Percentiles rank a stretch among this genome's conserved stretches.
These are phyloP conservation scores for Drosophila trapezifrons DNA, from an alignment of 1,140 invertebrate species.

Conservation along the genomic window DNA sequence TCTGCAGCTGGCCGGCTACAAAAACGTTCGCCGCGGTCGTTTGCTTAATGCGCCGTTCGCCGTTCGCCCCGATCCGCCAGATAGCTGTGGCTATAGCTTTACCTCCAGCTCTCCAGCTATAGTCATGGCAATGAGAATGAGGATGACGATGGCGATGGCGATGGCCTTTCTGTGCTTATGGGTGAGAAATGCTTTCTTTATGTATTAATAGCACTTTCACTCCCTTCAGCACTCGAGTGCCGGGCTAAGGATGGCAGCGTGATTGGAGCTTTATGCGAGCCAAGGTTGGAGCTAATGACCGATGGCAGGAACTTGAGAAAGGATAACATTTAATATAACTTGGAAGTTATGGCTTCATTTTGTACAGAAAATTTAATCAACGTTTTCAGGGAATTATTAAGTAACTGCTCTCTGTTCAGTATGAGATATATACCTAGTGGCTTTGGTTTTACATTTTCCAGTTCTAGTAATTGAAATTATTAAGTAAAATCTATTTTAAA, in stretches of 20 bases:
- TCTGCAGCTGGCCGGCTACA: slow-evolving; percentile 66
- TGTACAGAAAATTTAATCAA: not conserved
- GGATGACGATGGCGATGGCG: slow-evolving; percentile 47
- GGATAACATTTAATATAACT: not conserved
- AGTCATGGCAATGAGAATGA: slow-evolving; percentile 6
- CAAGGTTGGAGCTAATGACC: slow-evolving; percentile 17
- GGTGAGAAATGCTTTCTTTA: slow-evolving; percentile 80
- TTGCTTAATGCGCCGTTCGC: slow-evolving; percentile 74
- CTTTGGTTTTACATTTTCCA: not conserved
- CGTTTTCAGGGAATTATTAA: not conserved
- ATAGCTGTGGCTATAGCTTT: slow-evolving; percentile 27
- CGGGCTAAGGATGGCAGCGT: slow-evolving; percentile 41
- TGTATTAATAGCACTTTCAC: slow-evolving; percentile 78
- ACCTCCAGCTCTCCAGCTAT: slow-evolving; percentile 9
- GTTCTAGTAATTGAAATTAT: not conserved
- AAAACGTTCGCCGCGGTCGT: slow-evolving; percentile 66
- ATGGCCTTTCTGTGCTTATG: slow-evolving; percentile 79
- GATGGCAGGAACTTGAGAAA: slow-evolving; percentile 21
- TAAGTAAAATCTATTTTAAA: not conserved
- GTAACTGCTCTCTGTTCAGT: not conserved
- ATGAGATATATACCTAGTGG: too few relatives aligned
- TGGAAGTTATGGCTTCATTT: slow-evolving; percentile 11
- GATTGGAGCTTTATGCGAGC: slow-evolving; percentile 6
- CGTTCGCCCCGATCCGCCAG: slow-evolving; percentile 39
- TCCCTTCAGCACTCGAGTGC: slow-evolving; percentile 71